Conservation (phyloP, 2,888 invertebrate genomes). For the Nezara viridula region DNA sequence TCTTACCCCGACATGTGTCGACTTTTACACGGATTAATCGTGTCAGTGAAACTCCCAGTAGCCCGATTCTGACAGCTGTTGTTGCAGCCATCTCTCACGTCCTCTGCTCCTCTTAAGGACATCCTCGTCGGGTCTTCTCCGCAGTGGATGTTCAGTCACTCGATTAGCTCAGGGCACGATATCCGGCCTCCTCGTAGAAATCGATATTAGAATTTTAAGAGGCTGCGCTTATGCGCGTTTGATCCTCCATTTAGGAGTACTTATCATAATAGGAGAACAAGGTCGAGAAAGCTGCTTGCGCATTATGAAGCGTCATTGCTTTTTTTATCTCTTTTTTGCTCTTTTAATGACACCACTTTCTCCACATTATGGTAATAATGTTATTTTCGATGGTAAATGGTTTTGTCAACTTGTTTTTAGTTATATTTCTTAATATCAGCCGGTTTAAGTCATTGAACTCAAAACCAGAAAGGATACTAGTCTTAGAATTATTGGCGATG, state of each 20-base stretch:
- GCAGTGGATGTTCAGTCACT: background rate
- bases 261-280: conserved; percentile 31
- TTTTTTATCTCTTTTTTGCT: background rate
- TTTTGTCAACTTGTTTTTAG: background rate
- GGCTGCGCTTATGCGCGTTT: conserved; percentile 16
- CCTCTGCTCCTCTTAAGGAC: background rate
- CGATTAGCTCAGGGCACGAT: background rate
- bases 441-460: background rate
- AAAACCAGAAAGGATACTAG: too few species aligned
- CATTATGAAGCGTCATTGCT: background rate
- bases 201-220: conserved; percentile 31
- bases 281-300: conserved; percentile 22
- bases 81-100: background rate
- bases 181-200: background rate
- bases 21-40: background rate
- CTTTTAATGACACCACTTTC: conserved; percentile 2
- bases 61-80: background rate
- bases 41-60: background rate
- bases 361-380: background rate
- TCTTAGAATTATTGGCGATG: too few species aligned
- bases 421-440: background rate
- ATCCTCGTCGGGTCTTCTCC: background rate
- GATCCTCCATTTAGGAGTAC: background rate
- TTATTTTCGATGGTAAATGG: background rate
- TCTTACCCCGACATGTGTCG: background rate